Evolutionary conservation across 1,140 invertebrate genomes (phyloP).

Genomic region (Drosophila tropicalis): DNA sequence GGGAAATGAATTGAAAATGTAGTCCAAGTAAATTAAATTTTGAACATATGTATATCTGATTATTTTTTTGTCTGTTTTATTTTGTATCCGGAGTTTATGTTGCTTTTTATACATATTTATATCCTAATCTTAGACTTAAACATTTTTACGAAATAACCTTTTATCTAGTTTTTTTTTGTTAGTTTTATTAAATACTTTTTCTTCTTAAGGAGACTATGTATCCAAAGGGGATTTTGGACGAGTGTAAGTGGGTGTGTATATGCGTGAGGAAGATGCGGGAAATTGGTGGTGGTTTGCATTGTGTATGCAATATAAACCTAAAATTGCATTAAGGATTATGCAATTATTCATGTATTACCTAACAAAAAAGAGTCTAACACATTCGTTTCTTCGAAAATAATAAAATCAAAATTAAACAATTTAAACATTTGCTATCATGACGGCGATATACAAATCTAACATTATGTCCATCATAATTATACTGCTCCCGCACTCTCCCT

Average conservation of each 20-base stretch:
- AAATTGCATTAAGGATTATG: slow-evolving; percentile 29
- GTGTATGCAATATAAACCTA: slow-evolving; percentile 40
- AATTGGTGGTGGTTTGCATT: slow-evolving; percentile 1
- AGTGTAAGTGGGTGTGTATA: slow-evolving; percentile 17
- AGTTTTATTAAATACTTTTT: slow-evolving; percentile 67
- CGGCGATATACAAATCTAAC: slow-evolving; percentile 59
- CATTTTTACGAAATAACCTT: slow-evolving; percentile 67
- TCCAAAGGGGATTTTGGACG: slow-evolving; percentile 31
- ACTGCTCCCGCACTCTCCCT: background rate
- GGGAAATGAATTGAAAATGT: too few relatives aligned
- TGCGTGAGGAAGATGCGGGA: background rate
- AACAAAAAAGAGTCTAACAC: slow-evolving; percentile 50
- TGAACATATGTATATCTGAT: slow-evolving; percentile 58
- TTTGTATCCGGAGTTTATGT: slow-evolving; percentile 63
- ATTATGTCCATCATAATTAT: slow-evolving; percentile 26
- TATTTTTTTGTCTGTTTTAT: slow-evolving; percentile 54
- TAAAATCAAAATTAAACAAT: slow-evolving; percentile 35
- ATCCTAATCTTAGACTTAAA: slow-evolving; percentile 65
- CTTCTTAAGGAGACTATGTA: slow-evolving; percentile 45
- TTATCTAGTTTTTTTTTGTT: slow-evolving; percentile 71
- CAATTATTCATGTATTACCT: slow-evolving; percentile 36
- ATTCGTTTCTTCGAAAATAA: slow-evolving; percentile 11
- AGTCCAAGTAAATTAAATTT: slow-evolving; percentile 19
- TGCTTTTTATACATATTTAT: slow-evolving; percentile 40
- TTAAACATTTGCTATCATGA: slow-evolving; percentile 68